These are phyloP conservation scores for Hyphantria cunea DNA, from an alignment of 1,140 invertebrate species.

Conservation along the genomic window DNA sequence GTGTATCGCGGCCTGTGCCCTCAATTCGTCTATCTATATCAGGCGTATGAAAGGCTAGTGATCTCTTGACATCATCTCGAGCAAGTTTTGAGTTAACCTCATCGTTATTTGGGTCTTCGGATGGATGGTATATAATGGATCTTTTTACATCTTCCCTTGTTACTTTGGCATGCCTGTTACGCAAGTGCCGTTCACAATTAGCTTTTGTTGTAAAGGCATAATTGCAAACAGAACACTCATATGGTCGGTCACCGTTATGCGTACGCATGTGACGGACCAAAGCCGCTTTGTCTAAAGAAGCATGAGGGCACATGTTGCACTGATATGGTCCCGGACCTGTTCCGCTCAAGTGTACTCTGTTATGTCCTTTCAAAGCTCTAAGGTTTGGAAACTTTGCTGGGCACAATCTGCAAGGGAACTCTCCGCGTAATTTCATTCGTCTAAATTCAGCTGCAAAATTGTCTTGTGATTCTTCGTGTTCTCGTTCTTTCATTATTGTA, in stretches of 20 bases:
- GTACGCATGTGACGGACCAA: slow-evolving; percentile 94
- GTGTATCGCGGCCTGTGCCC: slow-evolving; percentile 65
- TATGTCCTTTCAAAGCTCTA: slow-evolving; percentile 94
- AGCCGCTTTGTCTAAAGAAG: slow-evolving; percentile 94
- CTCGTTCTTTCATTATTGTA: slow-evolving; percentile 62
- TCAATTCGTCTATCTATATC: slow-evolving; percentile 69
- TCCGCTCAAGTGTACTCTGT: slow-evolving; percentile 88
- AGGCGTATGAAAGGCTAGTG: slow-evolving; percentile 70
- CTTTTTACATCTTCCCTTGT: slow-evolving; percentile 92
- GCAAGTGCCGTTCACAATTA: slow-evolving; percentile 94
- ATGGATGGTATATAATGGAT: slow-evolving; percentile 92
- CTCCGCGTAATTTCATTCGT: slow-evolving; percentile 92
- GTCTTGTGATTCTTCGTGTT: slow-evolving; percentile 90
- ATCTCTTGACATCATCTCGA: slow-evolving; percentile 80
- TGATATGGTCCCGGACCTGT: slow-evolving; percentile 89
- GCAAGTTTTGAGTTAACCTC: slow-evolving; percentile 83
- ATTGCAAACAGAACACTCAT: slow-evolving; percentile 95
- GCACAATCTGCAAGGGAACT: slow-evolving; percentile 94
- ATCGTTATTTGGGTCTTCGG: slow-evolving; percentile 90
- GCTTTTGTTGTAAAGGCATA: slow-evolving; percentile 98
- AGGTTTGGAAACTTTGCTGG: slow-evolving; percentile 92
- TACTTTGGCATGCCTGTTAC: slow-evolving; percentile 93
- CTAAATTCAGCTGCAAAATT: slow-evolving; percentile 90
- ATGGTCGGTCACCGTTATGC: slow-evolving; percentile 97
- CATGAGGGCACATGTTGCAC: slow-evolving; percentile 96